A percentile compares a stretch with the other conserved stretches of the same genome.
These are phyloP conservation scores for Lasioglossum figueresi DNA, from an alignment of 2,888 invertebrate species.

Conservation along the genomic window DNA sequence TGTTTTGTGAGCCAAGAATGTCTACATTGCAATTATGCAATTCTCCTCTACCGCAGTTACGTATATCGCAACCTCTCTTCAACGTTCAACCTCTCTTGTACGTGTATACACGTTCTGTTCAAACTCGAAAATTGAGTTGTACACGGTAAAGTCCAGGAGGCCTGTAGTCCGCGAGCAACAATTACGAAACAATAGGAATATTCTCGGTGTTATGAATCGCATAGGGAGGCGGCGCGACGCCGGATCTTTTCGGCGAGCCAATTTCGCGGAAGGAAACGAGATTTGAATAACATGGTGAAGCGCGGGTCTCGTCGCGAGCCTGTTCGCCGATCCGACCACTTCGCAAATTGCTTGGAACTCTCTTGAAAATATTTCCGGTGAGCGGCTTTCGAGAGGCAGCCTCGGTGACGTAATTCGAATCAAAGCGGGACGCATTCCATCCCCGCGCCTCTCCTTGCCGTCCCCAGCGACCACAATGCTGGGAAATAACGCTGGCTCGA, in stretches of 20 bases:
- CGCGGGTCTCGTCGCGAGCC: conserved; percentile 10
- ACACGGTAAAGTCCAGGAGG: not conserved
- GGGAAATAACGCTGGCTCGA: not conserved
- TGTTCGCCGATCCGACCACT: conserved; percentile 22
- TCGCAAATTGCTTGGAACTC: conserved; percentile 14
- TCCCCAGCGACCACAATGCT: not conserved
- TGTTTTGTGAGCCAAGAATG: not conserved
- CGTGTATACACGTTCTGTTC: not conserved
- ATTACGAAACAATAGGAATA: not conserved
- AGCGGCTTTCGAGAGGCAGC: conserved; percentile 3
- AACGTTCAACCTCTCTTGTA: not conserved
- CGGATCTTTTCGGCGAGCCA: conserved; percentile 11
- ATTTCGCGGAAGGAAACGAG: conserved; percentile 18
- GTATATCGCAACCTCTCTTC: no score
- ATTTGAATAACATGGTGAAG: conserved; percentile 33
- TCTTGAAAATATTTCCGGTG: conserved; percentile 22
- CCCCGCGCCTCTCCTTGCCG: not conserved
- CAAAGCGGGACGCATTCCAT: not conserved
- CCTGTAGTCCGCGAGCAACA: not conserved
- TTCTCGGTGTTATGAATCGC: not conserved
- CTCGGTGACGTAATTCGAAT: conserved; percentile 27
- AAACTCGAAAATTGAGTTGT: not conserved
- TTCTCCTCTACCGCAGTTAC: not conserved
- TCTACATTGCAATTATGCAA: not conserved
- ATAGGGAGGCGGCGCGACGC: not conserved